Evolutionary conservation across 2,888 invertebrate species (phyloP), one percentile per base, ranked within the genome.

Genomic region (Mylabris sibirica): DNA sequence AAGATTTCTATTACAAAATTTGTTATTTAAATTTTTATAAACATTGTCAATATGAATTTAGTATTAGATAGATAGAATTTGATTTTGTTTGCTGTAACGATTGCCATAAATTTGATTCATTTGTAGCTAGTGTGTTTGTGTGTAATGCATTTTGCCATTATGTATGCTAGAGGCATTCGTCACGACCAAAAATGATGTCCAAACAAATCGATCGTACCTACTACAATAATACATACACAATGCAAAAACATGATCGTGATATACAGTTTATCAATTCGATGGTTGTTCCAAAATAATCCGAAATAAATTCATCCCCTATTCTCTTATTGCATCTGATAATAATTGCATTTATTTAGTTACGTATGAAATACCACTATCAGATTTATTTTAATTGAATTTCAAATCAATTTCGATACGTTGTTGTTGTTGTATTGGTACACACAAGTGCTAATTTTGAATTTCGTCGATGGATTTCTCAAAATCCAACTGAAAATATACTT

Each of bases 141-240:
- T 44, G 59, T 30, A 59, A 26, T 66, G 64, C 64, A 62, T 38
- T 26, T 64, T 66, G 38, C 59, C 60, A 70, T 65, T 72, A 62
- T 61, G 63, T 59, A 73, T 74, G 75, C 75, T 66, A 62, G 20
- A 67, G 67, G 70, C 71, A 74, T 76, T 68, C 73, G 73, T 75
- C 74, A 72, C 65, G 60, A 63, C 53, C 71, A 77, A 78, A 78
- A 79, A 80, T 78, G 75, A 78, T 78, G 74, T 75, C 70, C 71
- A 74, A 38, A 76, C 75, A 76, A 76, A 79, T 77, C 72, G 75
- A 74, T 74, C 70, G 11, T 22, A 20, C n/a, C 6, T 11, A 49
- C 20, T n/a, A n/a, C n/a, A n/a, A n/a, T n/a, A n/a, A 49, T 20
- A n/a, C 9, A 24, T 11, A 24, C 17, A 17, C 9, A 53, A 66